A percentile compares a stretch with the other conserved stretches of the same genome.
These are phyloP conservation scores for Trachelus tabidus DNA, from an alignment of 2,888 invertebrate genomes.

Conservation along the genomic window DNA sequence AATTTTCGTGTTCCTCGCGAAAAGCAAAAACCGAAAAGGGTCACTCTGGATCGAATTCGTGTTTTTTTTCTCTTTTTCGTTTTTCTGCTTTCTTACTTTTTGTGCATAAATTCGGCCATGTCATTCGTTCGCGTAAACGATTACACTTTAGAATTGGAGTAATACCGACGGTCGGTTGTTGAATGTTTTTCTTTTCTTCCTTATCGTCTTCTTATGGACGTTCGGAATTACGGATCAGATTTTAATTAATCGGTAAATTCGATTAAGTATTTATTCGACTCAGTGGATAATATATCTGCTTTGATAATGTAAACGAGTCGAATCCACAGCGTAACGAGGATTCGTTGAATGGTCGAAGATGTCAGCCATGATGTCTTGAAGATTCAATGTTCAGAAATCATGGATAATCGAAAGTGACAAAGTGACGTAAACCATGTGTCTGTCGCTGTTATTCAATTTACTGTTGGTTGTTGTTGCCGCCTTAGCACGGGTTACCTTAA, in stretches of 20 bases:
- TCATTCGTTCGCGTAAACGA: not conserved
- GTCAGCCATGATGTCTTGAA: not conserved
- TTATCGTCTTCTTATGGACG: not conserved
- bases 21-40: not conserved
- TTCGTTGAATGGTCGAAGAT: not conserved
- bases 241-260: not conserved
- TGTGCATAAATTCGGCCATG: not conserved
- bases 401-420: not conserved
- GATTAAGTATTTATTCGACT: not conserved
- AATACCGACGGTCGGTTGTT: not conserved
- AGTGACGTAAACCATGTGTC: not conserved
- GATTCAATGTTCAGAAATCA: not conserved
- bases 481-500: not conserved
- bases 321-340: not conserved
- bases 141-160: not conserved
- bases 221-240: not conserved
- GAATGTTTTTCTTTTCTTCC: not conserved
- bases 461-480: not conserved
- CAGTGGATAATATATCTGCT: not conserved
- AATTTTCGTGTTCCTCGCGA: slow-evolving; percentile 21
- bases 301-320: not conserved
- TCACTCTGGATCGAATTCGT: not conserved
- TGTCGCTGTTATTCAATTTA: not conserved
- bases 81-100: not conserved
- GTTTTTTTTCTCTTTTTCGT: not conserved